These are phyloP conservation scores for Erpornis zantholeuca DNA, from an alignment of 2,113 vertebrate genomes.

Conservation along the genomic window DNA sequence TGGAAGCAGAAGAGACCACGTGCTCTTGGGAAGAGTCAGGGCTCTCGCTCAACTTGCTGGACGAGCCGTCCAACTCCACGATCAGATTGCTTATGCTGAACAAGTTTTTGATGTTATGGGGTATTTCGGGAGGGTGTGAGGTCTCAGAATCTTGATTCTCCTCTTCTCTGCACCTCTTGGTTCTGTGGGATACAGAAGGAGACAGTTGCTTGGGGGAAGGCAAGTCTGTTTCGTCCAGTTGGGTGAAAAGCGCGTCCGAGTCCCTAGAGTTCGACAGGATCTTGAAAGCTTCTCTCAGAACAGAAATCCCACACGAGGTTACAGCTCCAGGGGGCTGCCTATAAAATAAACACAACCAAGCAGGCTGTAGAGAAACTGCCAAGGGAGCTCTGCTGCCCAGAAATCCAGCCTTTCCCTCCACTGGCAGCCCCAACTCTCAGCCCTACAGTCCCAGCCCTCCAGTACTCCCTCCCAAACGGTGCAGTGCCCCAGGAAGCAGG, in stretches of 20 bases:
- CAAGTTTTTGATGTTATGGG: slow-evolving; percentile 21
- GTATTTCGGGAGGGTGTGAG: neutral
- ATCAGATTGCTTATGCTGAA: slow-evolving; percentile 74
- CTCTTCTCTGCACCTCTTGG: slow-evolving; percentile 50
- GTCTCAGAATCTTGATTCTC: neutral
- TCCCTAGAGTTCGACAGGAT: slow-evolving; percentile 61
- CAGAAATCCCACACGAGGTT: slow-evolving; percentile 57
- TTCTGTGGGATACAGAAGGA: slow-evolving; percentile 70
- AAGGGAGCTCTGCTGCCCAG: neutral
- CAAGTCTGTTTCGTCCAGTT: slow-evolving; percentile 79
- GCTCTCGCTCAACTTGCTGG: slow-evolving; percentile 8
- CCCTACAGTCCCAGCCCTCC: neutral
- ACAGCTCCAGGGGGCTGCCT: slow-evolving; percentile 55
- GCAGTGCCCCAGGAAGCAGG: neutral
- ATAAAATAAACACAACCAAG: slow-evolving; percentile 43
- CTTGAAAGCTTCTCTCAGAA: slow-evolving; percentile 78
- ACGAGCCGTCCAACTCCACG: slow-evolving; percentile 74
- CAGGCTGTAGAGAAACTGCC: neutral
- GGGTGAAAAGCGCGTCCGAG: slow-evolving; percentile 64
- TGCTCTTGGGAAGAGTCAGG: slow-evolving; percentile 38
- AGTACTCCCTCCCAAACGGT: accelerated
- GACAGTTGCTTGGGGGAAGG: slow-evolving; percentile 57
- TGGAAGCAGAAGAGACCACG: slow-evolving; percentile 34
- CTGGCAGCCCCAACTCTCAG: neutral
- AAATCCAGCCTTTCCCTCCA: neutral